phyloP scores from a whole-genome alignment of 2,888 invertebrate species.

The Autographa pulchrina region DNA sequence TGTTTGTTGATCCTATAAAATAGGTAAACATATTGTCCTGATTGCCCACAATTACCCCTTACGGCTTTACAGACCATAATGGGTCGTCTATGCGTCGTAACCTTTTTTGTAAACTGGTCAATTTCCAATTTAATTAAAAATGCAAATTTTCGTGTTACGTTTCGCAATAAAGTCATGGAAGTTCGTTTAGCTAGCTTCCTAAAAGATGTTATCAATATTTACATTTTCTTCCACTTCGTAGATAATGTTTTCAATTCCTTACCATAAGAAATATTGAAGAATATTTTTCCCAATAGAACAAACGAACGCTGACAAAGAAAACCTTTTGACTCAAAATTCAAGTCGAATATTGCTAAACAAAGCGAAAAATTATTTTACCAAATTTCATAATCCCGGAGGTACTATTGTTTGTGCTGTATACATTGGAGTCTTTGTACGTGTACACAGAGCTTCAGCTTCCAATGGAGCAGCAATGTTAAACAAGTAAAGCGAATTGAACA shows the following conservation, averaged over 20 bases:
- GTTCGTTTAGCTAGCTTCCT: slow-evolving; percentile 24
- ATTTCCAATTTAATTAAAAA: slow-evolving; percentile 49
- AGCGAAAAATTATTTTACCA: slow-evolving; percentile 70
- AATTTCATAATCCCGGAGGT: slow-evolving; percentile 47
- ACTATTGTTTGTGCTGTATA: slow-evolving; percentile 27
- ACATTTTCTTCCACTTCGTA: slow-evolving; percentile 33
- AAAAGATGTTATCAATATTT: slow-evolving; percentile 10
- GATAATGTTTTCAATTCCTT: slow-evolving; percentile 27
- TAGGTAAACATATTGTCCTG: slow-evolving; percentile 21
- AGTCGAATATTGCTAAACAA: slow-evolving; percentile 70
- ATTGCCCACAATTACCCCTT: slow-evolving; percentile 32
- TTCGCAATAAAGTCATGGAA: slow-evolving; percentile 20
- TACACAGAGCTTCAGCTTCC: slow-evolving; percentile 5
- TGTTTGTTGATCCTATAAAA: slow-evolving; percentile 17
- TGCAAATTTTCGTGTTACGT: slow-evolving; percentile 26
- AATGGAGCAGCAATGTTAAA: slow-evolving; percentile 57
- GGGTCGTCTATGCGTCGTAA: slow-evolving; percentile 37
- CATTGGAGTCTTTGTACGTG: slow-evolving; percentile 50
- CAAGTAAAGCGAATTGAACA: slow-evolving; percentile 40
- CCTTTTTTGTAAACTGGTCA: slow-evolving; percentile 41
- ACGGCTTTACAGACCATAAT: slow-evolving; percentile 29
- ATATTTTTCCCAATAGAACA: slow-evolving; percentile 52
- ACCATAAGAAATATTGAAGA: slow-evolving; percentile 43
- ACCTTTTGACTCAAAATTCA: slow-evolving; percentile 67
- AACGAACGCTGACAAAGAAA: slow-evolving; percentile 67